Conservation (phyloP, 2,888 invertebrate species). For the Trachelus stipa region DNA sequence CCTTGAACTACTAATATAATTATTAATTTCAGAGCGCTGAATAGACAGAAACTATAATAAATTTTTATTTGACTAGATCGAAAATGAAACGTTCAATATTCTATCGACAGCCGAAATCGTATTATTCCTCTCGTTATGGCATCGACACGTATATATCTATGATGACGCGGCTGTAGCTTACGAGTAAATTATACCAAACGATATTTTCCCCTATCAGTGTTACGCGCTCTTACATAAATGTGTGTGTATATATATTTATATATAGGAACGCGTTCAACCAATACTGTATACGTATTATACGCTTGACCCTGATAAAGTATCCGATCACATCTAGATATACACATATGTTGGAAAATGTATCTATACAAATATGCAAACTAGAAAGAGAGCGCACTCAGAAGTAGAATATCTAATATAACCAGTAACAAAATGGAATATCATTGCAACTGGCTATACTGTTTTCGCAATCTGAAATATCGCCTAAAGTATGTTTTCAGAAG, state of each 20-base stretch:
- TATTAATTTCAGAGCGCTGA: not conserved
- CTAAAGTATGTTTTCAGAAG: not conserved
- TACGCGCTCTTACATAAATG: not conserved
- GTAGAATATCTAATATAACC: not conserved
- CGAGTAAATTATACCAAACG: not conserved
- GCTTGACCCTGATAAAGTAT: not conserved
- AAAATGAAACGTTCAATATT: not conserved
- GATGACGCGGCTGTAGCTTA: not conserved
- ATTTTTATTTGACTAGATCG: not conserved
- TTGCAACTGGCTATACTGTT: not conserved
- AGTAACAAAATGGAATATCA: not conserved
- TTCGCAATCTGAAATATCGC: not conserved
- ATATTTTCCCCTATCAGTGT: not conserved
- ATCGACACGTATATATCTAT: not conserved
- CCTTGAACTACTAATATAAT: too few species aligned
- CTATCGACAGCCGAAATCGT: not conserved
- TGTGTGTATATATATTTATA: not conserved
- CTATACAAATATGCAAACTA: not conserved
- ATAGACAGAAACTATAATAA: not conserved
- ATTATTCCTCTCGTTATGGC: not conserved
- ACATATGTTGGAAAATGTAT: not conserved
- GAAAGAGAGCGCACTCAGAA: not conserved
- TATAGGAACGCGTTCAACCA: not conserved
- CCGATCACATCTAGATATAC: too few species aligned
- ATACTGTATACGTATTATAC: not conserved